Base-by-base conservation (phyloP, 1,140 invertebrate genomes). In the Diachasmimorpha longicaudata region DNA sequence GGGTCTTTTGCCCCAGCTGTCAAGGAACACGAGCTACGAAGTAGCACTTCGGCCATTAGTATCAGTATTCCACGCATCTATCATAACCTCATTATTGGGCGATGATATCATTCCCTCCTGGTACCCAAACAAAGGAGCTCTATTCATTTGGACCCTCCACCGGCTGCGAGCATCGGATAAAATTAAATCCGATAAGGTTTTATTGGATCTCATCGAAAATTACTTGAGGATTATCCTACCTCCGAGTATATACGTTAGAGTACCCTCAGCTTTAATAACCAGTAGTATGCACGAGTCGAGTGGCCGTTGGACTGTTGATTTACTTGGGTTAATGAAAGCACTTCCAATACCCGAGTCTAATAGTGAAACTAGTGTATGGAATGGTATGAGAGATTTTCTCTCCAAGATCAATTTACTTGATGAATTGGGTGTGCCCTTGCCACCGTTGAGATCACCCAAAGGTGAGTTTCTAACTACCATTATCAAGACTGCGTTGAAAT, bases 291-390 rank as follows among this genome's bases (percentile, higher is more conserved):
- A n/a, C 19, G 48, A n/a, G n/a, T 16, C 48, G n/a, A 52, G 48
- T n/a, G 72, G 71, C 44, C 31, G 70, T 10, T 80, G 78, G 77
- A 69, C 55, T 31, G 69, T 71, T 9, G 78, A 80, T 66, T 52
- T 79, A 9, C 74, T 70, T 8, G 77, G 48, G 71, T 78, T 80
- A 67, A 70, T 70, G 5, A 10, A 19, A 5, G 75, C 71, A 55
- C 44, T 80, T 13, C 77, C 70, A 23, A 14, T 0, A 14, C 0
- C 58, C 9, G 42, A 25, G 10, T 74, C 37, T 36, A 10, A 52
- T 0, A n/a, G 0, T 1, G 77, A 81, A 74, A 0, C 11, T 5
- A 8, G 39, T 4, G 68, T 73, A 70, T 10, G 52, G n/a, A 21
- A 73, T 0, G 4, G 19, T n/a, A 21, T 80, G 10, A 52, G 79